Evolutionary conservation across 2,113 vertebrate genomes (phyloP).

Genomic region (Grammomys surdaster): DNA sequence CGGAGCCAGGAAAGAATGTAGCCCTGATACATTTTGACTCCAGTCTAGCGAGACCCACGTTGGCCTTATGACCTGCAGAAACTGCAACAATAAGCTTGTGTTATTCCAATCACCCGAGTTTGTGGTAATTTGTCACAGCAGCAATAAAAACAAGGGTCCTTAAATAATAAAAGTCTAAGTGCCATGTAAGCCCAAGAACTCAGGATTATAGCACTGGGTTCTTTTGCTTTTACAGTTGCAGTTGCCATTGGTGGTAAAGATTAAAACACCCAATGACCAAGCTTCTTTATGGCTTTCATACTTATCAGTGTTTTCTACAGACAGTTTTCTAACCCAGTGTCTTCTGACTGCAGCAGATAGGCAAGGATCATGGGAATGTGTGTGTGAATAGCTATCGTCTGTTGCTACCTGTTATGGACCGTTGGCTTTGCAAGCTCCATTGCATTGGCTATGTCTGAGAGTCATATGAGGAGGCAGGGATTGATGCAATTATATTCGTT

Average conservation of each 20-base stretch:
- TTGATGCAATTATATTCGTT: background rate
- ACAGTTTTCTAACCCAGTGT: background rate
- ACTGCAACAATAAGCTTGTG: background rate
- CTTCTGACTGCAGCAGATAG: background rate
- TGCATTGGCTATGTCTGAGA: background rate
- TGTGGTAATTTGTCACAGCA: background rate
- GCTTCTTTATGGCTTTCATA: background rate
- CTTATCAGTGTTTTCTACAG: background rate
- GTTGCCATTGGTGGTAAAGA: background rate
- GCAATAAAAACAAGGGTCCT: background rate
- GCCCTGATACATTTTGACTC: background rate
- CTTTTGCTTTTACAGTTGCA: background rate
- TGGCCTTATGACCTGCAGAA: background rate
- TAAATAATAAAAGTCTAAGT: background rate
- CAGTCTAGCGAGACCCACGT: background rate
- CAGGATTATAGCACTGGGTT: background rate
- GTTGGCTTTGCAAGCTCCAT: background rate
- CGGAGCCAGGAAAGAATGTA: background rate
- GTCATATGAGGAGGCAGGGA: background rate
- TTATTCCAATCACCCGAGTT: background rate
- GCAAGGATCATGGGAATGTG: background rate
- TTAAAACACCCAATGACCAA: background rate
- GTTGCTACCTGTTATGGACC: background rate
- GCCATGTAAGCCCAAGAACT: background rate
- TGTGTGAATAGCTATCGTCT: background rate